Evolutionary conservation across 2,113 vertebrate species (phyloP), one percentile per base, ranked within the genome.

Genomic region (Microtus richardsoni): DNA sequence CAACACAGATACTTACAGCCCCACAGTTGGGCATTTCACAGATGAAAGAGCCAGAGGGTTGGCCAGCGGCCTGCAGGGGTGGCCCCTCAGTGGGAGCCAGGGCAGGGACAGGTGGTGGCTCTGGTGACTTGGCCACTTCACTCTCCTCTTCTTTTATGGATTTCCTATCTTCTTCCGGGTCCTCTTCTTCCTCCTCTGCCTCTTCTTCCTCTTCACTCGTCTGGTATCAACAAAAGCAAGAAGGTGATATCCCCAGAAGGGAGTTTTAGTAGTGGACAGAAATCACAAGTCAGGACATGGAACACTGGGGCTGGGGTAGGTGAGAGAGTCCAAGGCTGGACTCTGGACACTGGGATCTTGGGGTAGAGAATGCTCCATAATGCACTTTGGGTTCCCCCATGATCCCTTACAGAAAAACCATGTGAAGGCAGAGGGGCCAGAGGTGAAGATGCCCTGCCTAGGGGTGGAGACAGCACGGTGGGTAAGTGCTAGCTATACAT

Each of bases 1-100:
- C 3, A 39, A 87, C 7, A 17, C 30, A 60, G 75, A 70, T 80
- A 98, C 99, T 79, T 98, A 99, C 99, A 94, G 98, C 98, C 0
- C 99, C 99, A 30, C 99, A 99, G 97, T 98, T 99, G 85, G 98
- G 99, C 98, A 99, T 98, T 98, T 99, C 99, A 97, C 99, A 99
- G 95, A 98, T 97, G 97, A 99, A 99, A 94, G 98, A 98, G 93
- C 98, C 97, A 0, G 97, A 97, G 79, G 98, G 98, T 71, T 98
- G 98, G 33, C 97, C 85, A 58, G 98, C 95, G 89, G 97, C 97
- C 91, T 98, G 98, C 96, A 98, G 82, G 2, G 98, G 90, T 2
- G 98, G 98, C 49, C 98, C 98, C 92, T 98, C 98, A 47, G 97
- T 30, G 19, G 98, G 95, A 93, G 98, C 97, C 95, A 97, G 95